A percentile compares a stretch with the other conserved stretches of the same genome.
These are phyloP conservation scores for Potamilus streckersoni DNA, from an alignment of 1,140 invertebrate species.

Conservation along the genomic window DNA sequence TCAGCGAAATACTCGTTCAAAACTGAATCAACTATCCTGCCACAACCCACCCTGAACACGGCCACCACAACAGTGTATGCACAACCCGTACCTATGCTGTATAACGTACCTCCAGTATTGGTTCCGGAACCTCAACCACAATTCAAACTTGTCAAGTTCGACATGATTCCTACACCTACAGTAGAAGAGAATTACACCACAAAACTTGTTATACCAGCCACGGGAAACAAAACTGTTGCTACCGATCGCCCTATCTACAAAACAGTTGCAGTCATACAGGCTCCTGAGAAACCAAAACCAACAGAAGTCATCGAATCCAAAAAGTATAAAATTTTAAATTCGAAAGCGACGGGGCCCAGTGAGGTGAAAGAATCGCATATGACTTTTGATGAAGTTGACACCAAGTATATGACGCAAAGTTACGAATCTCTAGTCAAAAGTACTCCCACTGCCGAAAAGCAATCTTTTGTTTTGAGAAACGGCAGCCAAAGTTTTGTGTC, in stretches of 20 bases:
- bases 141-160: slow-evolving; percentile 18
- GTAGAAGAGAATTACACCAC: background rate
- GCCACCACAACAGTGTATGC: background rate
- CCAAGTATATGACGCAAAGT: slow-evolving; percentile 19
- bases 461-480: too few species aligned
- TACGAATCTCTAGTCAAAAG: too few species aligned
- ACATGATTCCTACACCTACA: slow-evolving; percentile 12
- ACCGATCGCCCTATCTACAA: slow-evolving; percentile 20
- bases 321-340: slow-evolving; percentile 20
- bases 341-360: slow-evolving; percentile 6
- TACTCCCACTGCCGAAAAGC: too few species aligned
- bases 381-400: slow-evolving; percentile 28
- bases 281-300: slow-evolving; percentile 14
- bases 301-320: background rate
- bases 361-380: slow-evolving; percentile 19
- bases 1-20: slow-evolving; percentile 13
- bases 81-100: background rate
- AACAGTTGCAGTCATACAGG: slow-evolving; percentile 22
- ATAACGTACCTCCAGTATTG: slow-evolving; percentile 13
- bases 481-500: too few species aligned
- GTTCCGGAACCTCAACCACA: slow-evolving; percentile 11
- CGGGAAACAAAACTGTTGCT: slow-evolving; percentile 1
- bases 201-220: background rate
- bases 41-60: background rate
- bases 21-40: slow-evolving; percentile 3